These are phyloP conservation scores for Tapirus indicus DNA, from an alignment of 2,797 vertebrate species.

Conservation along the genomic window DNA sequence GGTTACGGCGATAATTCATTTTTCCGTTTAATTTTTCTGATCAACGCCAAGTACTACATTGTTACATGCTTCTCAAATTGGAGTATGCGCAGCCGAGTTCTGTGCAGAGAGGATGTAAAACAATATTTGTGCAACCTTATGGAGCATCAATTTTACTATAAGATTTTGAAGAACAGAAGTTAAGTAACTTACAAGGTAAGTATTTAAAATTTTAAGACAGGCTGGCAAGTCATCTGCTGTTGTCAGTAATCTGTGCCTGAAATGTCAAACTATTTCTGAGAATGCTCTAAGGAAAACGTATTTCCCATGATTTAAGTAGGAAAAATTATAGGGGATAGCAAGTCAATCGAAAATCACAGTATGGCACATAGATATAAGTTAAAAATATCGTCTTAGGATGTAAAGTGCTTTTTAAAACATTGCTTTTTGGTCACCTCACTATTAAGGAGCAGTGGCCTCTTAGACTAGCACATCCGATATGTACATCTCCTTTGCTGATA, in stretches of 20 bases:
- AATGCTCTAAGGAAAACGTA: background rate
- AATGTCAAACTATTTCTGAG: background rate
- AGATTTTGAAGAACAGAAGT: background rate
- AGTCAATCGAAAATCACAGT: background rate
- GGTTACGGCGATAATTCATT: background rate
- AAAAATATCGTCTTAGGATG: background rate
- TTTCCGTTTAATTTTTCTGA: slow-evolving; percentile 25
- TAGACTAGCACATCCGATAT: background rate
- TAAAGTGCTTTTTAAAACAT: background rate
- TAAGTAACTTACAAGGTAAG: background rate
- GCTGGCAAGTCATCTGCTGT: background rate
- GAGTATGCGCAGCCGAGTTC: background rate
- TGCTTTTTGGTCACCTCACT: background rate
- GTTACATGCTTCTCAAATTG: background rate
- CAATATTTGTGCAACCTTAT: background rate
- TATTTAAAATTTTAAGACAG: background rate
- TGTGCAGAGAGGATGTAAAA: background rate
- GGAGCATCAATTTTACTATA: background rate
- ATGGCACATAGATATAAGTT: background rate
- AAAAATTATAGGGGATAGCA: background rate
- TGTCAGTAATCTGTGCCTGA: background rate
- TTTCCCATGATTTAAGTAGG: background rate
- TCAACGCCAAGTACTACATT: background rate
- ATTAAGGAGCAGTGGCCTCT: background rate
- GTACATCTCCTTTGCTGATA: background rate